phyloP scores from a whole-genome alignment of 64 coral and sea anemone species.

The Exaiptasia diaphana region DNA sequence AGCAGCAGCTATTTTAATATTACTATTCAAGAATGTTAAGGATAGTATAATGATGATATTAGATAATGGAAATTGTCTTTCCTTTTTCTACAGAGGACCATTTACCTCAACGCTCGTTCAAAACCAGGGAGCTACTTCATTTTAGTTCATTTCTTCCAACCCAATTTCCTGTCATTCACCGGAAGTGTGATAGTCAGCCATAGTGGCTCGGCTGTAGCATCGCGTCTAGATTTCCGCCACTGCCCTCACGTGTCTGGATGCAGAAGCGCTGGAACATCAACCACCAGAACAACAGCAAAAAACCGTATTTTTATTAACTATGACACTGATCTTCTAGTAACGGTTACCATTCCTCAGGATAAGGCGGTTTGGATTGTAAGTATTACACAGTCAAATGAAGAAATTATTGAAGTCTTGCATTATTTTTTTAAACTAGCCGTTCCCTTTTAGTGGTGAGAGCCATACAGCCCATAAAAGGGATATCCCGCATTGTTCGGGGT shows the following conservation, averaged over 20 bases:
- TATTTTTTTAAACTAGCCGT: neutral
- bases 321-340: conserved; percentile 54
- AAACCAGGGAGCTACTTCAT: conserved; percentile 77
- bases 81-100: conserved; percentile 56
- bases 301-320: conserved; percentile 64
- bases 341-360: conserved; percentile 69
- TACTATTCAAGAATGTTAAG: no score
- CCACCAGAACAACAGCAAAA: conserved; percentile 32
- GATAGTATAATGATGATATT: no score
- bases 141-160: conserved; percentile 89
- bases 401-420: neutral
- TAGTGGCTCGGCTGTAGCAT: conserved; percentile 51
- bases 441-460: neutral
- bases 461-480: no score
- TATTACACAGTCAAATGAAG: no score
- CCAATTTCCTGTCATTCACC: conserved; percentile 63
- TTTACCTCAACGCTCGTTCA: conserved; percentile 50
- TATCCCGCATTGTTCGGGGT: no score
- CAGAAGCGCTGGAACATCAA: conserved; percentile 40
- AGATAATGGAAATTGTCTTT: no score
- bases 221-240: conserved; percentile 50
- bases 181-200: conserved; percentile 75
- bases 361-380: conserved; percentile 96
- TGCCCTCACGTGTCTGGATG: conserved; percentile 92
- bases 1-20: neutral